Evolutionary conservation across 2,797 vertebrate species (phyloP).

Genomic region (Cryptoblepharus egeriae): DNA sequence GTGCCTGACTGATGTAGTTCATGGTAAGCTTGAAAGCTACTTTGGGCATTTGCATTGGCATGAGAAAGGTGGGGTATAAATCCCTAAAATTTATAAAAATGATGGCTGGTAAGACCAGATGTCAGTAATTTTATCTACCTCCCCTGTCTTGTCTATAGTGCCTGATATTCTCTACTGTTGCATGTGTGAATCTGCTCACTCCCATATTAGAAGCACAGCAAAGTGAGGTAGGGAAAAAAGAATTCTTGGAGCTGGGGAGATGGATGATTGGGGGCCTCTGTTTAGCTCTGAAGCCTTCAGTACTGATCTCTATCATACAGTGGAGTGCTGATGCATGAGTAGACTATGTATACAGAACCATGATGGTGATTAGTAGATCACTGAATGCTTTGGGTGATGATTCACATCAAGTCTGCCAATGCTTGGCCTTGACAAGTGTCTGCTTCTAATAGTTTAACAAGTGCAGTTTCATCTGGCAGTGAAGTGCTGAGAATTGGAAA

Average conservation of each 20-base stretch:
- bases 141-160: not conserved
- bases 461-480: not conserved
- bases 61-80: no score
- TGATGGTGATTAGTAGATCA: not conserved
- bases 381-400: not conserved
- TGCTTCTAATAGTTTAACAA: not conserved
- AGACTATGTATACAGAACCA: not conserved
- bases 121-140: no score
- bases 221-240: not conserved
- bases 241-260: not conserved
- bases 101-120: not conserved
- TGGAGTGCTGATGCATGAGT: rapidly evolving
- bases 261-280: not conserved
- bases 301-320: not conserved
- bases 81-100: no score
- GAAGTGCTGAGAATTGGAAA: not conserved
- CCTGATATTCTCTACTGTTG: not conserved
- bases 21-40: no score
- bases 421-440: not conserved
- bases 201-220: not conserved
- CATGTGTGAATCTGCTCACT: not conserved
- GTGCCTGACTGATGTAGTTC: not conserved
- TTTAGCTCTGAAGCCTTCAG: not conserved
- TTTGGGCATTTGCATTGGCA: no score
- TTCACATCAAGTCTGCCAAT: not conserved